Conservation (phyloP, 2,113 vertebrate genomes). For the Machaerirhynchus nigripectus region DNA sequence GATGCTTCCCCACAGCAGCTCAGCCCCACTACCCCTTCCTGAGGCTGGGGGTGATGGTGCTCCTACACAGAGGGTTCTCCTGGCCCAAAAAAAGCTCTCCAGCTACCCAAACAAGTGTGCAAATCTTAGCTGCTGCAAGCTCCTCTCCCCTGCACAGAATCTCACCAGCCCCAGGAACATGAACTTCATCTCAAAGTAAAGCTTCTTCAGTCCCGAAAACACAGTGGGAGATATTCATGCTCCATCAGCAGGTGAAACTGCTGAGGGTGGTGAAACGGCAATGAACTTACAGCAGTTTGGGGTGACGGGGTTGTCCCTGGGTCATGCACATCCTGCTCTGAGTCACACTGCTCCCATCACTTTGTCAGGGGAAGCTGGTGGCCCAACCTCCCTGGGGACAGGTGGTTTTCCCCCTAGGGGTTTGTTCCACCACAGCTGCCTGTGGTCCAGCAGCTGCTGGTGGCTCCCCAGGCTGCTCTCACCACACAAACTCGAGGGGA, state of each 20-base stretch:
- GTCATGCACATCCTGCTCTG: not conserved
- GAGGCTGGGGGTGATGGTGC: not conserved
- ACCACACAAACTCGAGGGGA: rapidly evolving
- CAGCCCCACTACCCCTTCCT: not conserved
- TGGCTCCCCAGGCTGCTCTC: not conserved
- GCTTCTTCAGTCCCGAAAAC: not conserved
- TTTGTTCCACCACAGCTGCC: rapidly evolving
- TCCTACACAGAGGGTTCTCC: not conserved
- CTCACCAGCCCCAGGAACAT: not conserved
- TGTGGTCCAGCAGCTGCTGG: not conserved
- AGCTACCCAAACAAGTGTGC: not conserved
- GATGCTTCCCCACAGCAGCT: not conserved
- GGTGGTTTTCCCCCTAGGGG: rapidly evolving
- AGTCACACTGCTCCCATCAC: not conserved
- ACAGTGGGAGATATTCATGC: not conserved
- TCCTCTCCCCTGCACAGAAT: not conserved
- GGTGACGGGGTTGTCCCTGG: not conserved
- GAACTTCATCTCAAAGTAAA: not conserved
- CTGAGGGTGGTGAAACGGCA: not conserved
- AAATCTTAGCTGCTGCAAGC: not conserved
- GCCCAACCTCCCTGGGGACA: rapidly evolving
- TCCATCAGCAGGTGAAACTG: not conserved
- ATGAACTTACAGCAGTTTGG: not conserved
- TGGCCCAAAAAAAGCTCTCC: not conserved
- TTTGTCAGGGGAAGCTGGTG: not conserved